Evolutionary conservation across 2,113 vertebrate genomes (phyloP), one percentile per base, ranked within the genome.

Genomic region (Phainopepla nitens): DNA sequence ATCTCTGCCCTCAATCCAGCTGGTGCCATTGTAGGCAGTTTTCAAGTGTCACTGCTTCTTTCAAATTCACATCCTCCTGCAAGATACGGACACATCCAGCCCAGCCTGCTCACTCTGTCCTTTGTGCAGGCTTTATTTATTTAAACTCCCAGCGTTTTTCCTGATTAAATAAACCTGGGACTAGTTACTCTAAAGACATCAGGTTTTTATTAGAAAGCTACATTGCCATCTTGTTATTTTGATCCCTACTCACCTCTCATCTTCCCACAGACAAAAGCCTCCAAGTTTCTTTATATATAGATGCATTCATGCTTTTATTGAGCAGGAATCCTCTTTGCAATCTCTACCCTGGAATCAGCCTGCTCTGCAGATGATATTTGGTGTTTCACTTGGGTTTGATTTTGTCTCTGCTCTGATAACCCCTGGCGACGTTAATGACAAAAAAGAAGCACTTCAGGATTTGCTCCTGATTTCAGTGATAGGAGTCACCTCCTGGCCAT

Each of bases 71-170:
- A 89, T 94, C 72, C 82, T 93, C 54, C 76, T 4, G 3, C 82
- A 70, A 89, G 76, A 92, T 57, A 91, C 11, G 0, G 5, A 58
- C 72, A 68, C 39, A 80, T 84, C 72, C 6, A 2, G 50, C 79
- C 66, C 91, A 76, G 95, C 82, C 89, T 93, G 68, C 82, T 85
- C 49, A 31, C 87, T 75, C 69, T 89, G 60, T 64, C 89, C 91
- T 96, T 86, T 96, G 92, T 97, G 89, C 60, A 84, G 61, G 18
- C 72, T 95, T 79, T 68, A 77, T 82, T 76, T 97, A 92, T 94
- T 94, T 96, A 92, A 96, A 91, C 35, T 94, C 77, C 35, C 84
- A 95, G 87, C 69, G 94, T 68, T 94, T 96, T 95, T 93, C 73
- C 85, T 58, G 93, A 68, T 89, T 94, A 96, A 94, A 96, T 79